Base-by-base conservation (phyloP, 2,888 invertebrate species). In the Bombylius major region DNA sequence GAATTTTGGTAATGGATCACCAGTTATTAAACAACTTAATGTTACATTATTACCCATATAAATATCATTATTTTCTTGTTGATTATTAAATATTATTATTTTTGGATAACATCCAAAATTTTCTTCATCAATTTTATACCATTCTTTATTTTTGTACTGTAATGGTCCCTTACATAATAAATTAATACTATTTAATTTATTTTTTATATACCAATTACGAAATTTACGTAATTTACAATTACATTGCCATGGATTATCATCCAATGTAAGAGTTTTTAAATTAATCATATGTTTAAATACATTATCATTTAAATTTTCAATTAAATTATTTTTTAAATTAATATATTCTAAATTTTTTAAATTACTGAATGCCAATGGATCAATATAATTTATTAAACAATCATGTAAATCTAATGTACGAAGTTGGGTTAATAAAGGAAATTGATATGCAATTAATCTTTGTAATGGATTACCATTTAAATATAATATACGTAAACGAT, bases 191-290 rank as follows among this genome's bases (percentile, higher is more conserved):
- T 86, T 84, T 53, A 93, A 77, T 65, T 88, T 89, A 65, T 84
- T 85, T 53, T 82, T 79, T 53, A 90, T 78, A 69, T 90, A 84
- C 90, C 92, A 92, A 63, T 83, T 83, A 57, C 91, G 82, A 65
- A 93, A 89, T 58, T 86, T 86, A 53, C 90, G 81, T 57, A 94
- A 73, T 61, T 86, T 82, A 72, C 94, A 94, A 70, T 94, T 91
- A 71, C 94, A 94, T 66, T 81, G 81, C 93, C 93, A 94, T 6
- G 88, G 90, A 72, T 94, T 94, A 39, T 87, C 87, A 61, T 89
- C 87, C 54, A 93, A 72, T 12, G 84, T 82, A 42, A 93, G 77
- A 4, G 89, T 87, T 73, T 90, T 91, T 58, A 93, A 77, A 64
- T 84, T 85, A 46, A 82, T 80, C 67, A 90, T 79, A 59, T 86